phyloP scores from a whole-genome alignment of 2,113 vertebrate genomes.

The Crotophaga sulcirostris region DNA sequence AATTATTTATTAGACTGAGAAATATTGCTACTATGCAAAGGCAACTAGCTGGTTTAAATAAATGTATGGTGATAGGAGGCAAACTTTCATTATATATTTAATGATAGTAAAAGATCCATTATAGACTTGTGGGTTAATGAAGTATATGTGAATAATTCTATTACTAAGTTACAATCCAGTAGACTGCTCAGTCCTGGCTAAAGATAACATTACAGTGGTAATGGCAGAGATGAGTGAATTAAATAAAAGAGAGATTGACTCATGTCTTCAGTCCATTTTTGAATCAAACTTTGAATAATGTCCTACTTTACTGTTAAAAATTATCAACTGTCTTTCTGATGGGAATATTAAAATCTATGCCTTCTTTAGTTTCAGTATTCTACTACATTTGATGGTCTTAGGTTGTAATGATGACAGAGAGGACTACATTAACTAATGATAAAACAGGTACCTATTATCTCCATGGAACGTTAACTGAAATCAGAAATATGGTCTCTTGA shows the following conservation, averaged over 20 bases:
- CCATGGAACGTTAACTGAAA: not conserved
- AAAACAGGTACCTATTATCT: not conserved
- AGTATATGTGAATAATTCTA: not conserved
- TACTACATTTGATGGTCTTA: not conserved
- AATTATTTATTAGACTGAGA: not conserved
- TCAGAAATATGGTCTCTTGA: not conserved
- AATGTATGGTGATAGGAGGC: not conserved
- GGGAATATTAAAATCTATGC: not conserved
- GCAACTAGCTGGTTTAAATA: not conserved
- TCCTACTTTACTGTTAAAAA: not conserved
- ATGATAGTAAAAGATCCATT: conserved; percentile 2
- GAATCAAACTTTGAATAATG: not conserved
- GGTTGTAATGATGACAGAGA: not conserved
- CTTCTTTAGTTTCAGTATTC: not conserved
- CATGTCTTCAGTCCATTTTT: not conserved
- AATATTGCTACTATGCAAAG: not conserved
- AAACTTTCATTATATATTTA: conserved; percentile 9
- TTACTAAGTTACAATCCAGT: not conserved
- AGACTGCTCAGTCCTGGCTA: not conserved
- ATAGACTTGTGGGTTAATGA: conserved; percentile 8
- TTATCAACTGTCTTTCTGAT: not conserved
- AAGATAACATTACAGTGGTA: not conserved
- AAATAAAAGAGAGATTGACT: not conserved
- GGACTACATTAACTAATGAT: not conserved
- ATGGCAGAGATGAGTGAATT: not conserved